A percentile compares a stretch with the other conserved stretches of the same genome.
Evolutionary conservation across 2,797 vertebrate species (phyloP).

Genomic region (Rhinoraja longicauda): DNA sequence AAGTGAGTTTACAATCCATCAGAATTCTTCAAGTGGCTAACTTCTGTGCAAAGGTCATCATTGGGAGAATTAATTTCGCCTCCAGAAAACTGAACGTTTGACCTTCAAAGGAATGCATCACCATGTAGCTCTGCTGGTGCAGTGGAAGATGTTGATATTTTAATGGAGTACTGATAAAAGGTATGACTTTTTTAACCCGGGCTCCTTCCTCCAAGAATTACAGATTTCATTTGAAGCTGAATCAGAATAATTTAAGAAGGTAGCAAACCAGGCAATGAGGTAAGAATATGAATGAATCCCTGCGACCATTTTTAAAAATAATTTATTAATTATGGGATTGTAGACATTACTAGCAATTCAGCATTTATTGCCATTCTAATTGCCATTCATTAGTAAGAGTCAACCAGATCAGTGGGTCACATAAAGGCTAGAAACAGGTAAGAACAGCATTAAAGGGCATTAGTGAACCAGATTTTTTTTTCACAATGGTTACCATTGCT

Average conservation of each 20-base stretch:
- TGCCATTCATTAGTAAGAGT: no score
- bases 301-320: no score
- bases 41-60: not conserved
- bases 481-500: no score
- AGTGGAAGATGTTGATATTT: not conserved
- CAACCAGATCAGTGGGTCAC: no score
- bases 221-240: not conserved
- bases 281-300: not conserved
- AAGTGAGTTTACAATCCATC: constrained; percentile 29
- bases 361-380: no score
- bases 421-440: no score
- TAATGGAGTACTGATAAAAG: not conserved
- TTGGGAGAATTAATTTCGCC: constrained; percentile 26
- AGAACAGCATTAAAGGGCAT: no score
- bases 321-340: no score
- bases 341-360: no score
- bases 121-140: not conserved
- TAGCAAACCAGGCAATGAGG: not conserved
- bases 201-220: not conserved
- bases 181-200: not conserved
- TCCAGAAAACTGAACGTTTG: not conserved
- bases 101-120: constrained; percentile 5
- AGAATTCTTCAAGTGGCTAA: constrained; percentile 26
- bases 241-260: not conserved
- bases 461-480: no score